Percentiles rank a stretch among this genome's conserved stretches.
These are phyloP conservation scores for Serripes groenlandicus DNA, from an alignment of 2,888 invertebrate species.

Conservation along the genomic window DNA sequence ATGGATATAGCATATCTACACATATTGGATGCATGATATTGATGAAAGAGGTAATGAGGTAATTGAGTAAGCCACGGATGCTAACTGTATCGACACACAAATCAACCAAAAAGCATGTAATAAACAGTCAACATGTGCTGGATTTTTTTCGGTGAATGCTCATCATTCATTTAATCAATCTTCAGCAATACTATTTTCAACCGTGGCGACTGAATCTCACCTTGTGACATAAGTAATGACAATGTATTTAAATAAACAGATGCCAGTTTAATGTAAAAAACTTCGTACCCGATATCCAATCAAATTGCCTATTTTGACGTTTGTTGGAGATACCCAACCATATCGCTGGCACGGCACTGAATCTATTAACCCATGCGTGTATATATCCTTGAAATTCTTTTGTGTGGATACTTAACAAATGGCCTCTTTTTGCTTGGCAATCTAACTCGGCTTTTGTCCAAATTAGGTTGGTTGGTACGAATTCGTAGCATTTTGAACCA, in stretches of 20 bases:
- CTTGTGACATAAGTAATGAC: neutral
- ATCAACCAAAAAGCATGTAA: too few species aligned
- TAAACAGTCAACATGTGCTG: too few species aligned
- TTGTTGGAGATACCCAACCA: slow-evolving; percentile 25
- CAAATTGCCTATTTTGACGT: neutral
- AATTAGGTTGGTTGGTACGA: slow-evolving; percentile 3
- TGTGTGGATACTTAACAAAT: neutral
- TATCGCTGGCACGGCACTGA: neutral
- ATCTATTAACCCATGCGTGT: slow-evolving; percentile 2
- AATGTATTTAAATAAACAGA: neutral
- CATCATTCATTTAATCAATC: neutral
- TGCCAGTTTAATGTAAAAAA: too few species aligned
- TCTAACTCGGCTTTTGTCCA: slow-evolving; percentile 33
- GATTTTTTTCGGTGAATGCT: too few species aligned
- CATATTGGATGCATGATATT: too few species aligned
- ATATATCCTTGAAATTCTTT: slow-evolving; percentile 6
- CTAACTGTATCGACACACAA: too few species aligned
- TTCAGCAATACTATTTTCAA: neutral
- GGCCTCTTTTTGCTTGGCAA: slow-evolving; percentile 23
- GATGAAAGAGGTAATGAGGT: too few species aligned
- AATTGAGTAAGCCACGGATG: too few species aligned
- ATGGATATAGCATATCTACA: too few species aligned
- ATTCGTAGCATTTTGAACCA: slow-evolving; percentile 20
- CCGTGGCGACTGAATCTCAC: neutral
- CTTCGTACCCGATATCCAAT: slow-evolving; percentile 26